phyloP scores from a whole-genome alignment of 2,888 invertebrate genomes.

The Diaperis boleti region DNA sequence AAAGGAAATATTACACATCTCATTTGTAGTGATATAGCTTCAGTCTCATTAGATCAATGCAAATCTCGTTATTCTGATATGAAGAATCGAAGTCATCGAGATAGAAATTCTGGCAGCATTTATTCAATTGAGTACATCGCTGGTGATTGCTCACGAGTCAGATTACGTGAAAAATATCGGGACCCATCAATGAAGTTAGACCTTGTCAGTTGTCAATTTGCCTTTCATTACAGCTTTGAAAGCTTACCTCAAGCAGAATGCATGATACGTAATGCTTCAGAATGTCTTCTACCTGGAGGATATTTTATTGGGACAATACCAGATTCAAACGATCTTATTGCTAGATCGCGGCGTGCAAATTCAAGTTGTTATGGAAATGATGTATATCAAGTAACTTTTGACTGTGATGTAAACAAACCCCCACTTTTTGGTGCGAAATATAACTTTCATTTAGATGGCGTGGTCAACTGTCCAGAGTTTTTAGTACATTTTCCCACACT shows the following conservation, averaged over 20 bases:
- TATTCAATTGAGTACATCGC: conserved; percentile 92
- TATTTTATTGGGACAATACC: conserved; percentile 98
- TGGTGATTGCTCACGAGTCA: conserved; percentile 91
- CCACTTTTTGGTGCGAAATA: conserved; percentile 97
- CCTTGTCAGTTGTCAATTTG: conserved; percentile 97
- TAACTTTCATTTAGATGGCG: conserved; percentile 94
- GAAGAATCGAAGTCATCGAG: conserved; percentile 58
- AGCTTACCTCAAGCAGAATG: conserved; percentile 88
- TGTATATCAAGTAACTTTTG: conserved; percentile 80
- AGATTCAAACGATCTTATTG: conserved; percentile 92
- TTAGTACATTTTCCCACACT: conserved; percentile 93
- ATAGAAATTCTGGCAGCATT: conserved; percentile 62
- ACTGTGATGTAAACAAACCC: conserved; percentile 75
- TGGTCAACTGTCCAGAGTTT: conserved; percentile 99
- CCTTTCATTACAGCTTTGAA: conserved; percentile 97
- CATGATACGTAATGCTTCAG: conserved; percentile 93
- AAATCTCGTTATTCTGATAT: conserved; percentile 84
- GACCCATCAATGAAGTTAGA: conserved; percentile 86
- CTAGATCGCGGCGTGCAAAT: conserved; percentile 72
- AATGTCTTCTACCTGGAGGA: conserved; percentile 89
- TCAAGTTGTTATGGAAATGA: conserved; percentile 81
- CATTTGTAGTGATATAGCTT: conserved; percentile 94
- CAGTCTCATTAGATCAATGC: conserved; percentile 92
- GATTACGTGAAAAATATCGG: conserved; percentile 80
- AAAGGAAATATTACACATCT: conserved; percentile 84